Conservation (phyloP, 2,888 invertebrate species). For the Dolomedes plantarius region DNA sequence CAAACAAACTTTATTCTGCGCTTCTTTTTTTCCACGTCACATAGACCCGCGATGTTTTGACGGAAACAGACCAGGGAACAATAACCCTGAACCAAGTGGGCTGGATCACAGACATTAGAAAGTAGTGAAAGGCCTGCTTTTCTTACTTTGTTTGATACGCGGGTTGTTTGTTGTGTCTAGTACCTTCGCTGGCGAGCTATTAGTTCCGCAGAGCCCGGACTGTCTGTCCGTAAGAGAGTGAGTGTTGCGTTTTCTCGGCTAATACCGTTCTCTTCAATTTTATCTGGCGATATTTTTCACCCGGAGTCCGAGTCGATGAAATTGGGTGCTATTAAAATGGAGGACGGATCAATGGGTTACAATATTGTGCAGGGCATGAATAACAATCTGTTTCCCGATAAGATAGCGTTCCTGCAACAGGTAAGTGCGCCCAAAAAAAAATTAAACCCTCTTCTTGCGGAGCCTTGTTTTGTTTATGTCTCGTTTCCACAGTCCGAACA, state of each 20-base stretch:
- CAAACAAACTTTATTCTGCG: conserved; percentile 20
- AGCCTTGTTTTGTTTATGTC: too few species aligned
- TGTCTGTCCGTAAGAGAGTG: background rate
- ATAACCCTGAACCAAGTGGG: conserved; percentile 61
- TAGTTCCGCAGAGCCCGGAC: conserved; percentile 24
- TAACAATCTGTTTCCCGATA: background rate
- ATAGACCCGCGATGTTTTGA: conserved; percentile 42
- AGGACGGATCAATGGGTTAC: background rate
- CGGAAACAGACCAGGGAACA: conserved; percentile 56
- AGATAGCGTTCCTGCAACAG: background rate
- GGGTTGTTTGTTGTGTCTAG: conserved; percentile 63
- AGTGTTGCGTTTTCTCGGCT: background rate
- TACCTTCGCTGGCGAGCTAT: conserved; percentile 21
- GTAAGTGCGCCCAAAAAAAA: conserved; percentile 1
- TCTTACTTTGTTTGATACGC: conserved; percentile 39
- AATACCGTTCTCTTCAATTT: background rate
- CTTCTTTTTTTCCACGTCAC: conserved; percentile 36
- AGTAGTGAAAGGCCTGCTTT: conserved; percentile 32
- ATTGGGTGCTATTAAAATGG: background rate
- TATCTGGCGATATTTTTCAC: background rate
- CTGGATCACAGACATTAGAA: conserved; percentile 24
- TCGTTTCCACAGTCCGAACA: too few species aligned
- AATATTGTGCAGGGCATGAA: background rate
- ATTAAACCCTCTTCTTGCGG: too few species aligned
- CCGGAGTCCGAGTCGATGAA: background rate